Evolutionary conservation across 2,797 vertebrate genomes (phyloP), one percentile per base, ranked within the genome.

Genomic region (Sandelia bainsii): DNA sequence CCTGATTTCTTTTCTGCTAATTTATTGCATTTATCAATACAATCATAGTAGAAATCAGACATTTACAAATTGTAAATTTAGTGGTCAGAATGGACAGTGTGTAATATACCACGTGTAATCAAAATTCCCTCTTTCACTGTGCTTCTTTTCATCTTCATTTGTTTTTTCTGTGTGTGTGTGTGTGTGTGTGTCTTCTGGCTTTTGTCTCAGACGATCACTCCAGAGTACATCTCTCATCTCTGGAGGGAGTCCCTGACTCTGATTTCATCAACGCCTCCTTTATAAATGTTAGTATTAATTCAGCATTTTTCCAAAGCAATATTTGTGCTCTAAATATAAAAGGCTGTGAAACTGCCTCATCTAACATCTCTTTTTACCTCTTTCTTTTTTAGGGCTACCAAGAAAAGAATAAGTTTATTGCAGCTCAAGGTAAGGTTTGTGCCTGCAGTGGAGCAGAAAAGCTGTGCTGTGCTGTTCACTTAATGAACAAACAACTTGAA

Each of bases 321-420:
- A 42, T 8, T 11, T 58, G 12, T 62, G 2, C 11, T 70, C 16
- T 29, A 8, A 34, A 61, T n/a, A 22, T 16, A 3, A 51, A 39
- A 0, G 4, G 20, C 16, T 57, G 6, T 58, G 2, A 37, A 19
- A 62, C 10, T 37, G 14, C 57, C 4, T 27, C 46, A 39, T 34
- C 32, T 56, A 23, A 73, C 9, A 0, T 56, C 13, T 72, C 22
- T 13, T 51, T 40, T 48, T 1, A 1, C 32, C 2, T 51, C 4
- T 37, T 29, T 58, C 8, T 56, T 69, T 66, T 61, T 27, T 68
- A 98, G 98, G 98, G 98, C 69, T 99, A 99, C 93, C 97, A 99
- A 91, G 97, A 99, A 86, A 99, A 99, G 92, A 99, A 99, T 86
- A 99, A 98, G 90, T 99, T 99, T 85, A 97, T 99, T 87, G 98